Evolutionary conservation across 2,113 vertebrate species (phyloP), one percentile per base, ranked within the genome.

Genomic region (Azemiops feae): DNA sequence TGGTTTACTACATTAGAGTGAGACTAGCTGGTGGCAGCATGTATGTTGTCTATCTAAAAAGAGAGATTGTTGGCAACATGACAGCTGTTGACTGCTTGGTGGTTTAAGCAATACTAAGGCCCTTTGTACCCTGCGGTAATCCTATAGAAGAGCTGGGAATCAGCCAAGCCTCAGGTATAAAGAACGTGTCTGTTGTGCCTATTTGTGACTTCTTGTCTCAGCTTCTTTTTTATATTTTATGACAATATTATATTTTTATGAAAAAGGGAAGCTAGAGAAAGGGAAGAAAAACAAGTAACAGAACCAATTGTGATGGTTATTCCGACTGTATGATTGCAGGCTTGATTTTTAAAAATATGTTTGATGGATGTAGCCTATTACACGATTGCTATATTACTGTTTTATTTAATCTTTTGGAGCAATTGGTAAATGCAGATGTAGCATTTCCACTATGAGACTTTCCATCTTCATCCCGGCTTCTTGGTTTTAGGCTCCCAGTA

Each of bases 21-120:
- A 95, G 96, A 94, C 92, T 88, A 57, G 57, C 2, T 94, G 89
- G 85, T 94, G 93, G 95, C 88, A 96, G 94, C 54, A 88, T 89
- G 92, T 30, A 89, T 87, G 95, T 91, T 91, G 96, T 89, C 94
- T 95, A 92, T 92, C 92, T 91, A 92, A 96, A 96, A 94, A 93
- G 91, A 88, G 55, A 8, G 85, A 93, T 95, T 87, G 90, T 94
- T 95, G 94, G 93, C 94, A 93, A 25, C 39, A 57, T 96, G 94
- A 96, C 94, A 96, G 34, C 53, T 95, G 88, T 93, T 96, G 94
- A 94, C 92, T 94, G 30, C 92, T 95, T 93, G 87, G 90, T 52
- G 95, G 85, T 95, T 94, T 96, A 96, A 96, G 91, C n/a, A 93
- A 25, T 60, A 69, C 16, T 54, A 64, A 94, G 92, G 57, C 89